Conservation (phyloP, 2,113 vertebrate species). For the Dasypus novemcinctus region DNA sequence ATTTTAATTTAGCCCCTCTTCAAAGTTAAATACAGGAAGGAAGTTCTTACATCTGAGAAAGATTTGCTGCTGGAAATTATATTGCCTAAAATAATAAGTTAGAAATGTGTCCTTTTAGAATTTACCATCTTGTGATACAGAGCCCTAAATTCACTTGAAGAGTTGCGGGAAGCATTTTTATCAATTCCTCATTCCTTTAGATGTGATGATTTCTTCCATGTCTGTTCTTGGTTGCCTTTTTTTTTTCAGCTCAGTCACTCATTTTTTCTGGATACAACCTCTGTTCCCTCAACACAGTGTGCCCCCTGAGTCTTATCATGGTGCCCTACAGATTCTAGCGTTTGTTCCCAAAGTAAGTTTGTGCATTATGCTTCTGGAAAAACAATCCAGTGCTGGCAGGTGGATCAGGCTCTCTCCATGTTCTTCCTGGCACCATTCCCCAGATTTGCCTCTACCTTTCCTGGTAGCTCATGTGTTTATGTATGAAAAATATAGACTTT, state of each 20-base stretch:
- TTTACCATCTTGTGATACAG: background rate
- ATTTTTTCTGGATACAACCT: background rate
- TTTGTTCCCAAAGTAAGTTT: conserved; percentile 21
- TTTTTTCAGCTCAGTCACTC: background rate
- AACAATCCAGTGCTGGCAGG: background rate
- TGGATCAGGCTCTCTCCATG: background rate
- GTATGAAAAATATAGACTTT: background rate
- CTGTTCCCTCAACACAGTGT: background rate
- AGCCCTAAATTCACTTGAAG: background rate
- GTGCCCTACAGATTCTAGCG: background rate
- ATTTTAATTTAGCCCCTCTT: conserved; percentile 56
- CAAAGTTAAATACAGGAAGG: background rate
- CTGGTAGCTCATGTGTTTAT: background rate
- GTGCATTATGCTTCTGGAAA: background rate
- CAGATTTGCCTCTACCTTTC: background rate
- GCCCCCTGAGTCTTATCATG: background rate
- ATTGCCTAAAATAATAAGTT: background rate
- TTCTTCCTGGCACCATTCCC: background rate
- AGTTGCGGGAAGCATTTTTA: background rate
- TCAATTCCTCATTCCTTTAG: background rate
- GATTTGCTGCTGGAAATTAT: conserved; percentile 38
- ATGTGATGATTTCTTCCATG: background rate
- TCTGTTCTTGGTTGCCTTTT: background rate
- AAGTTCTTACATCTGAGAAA: background rate
- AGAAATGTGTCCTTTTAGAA: background rate